These are phyloP conservation scores for Montipora efflorescens DNA, from an alignment of 64 coral and sea anemone genomes.

Conservation along the genomic window DNA sequence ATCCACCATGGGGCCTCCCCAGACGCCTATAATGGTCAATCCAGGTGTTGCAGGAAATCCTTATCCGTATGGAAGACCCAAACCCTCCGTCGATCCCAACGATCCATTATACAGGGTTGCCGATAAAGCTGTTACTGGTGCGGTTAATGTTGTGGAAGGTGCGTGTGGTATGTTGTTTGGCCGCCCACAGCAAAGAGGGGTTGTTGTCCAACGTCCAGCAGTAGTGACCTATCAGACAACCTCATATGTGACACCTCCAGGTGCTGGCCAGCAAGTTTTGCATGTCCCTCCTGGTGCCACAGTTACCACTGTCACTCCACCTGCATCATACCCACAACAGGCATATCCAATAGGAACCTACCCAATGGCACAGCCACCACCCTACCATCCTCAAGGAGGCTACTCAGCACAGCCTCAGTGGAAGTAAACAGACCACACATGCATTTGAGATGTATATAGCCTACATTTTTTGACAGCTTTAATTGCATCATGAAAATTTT, in stretches of 20 bases:
- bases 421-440: background rate
- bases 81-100: slow-evolving; percentile 61
- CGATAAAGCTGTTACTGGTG: slow-evolving; percentile 80
- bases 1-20: slow-evolving; percentile 58
- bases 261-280: slow-evolving; percentile 23
- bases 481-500: no score
- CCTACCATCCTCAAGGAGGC: slow-evolving; percentile 10
- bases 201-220: slow-evolving; percentile 54
- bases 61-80: slow-evolving; percentile 87
- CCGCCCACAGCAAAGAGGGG: slow-evolving; percentile 42
- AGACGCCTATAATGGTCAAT: slow-evolving; percentile 22
- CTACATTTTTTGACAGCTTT: no score
- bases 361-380: slow-evolving; percentile 27
- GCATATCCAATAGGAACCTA: slow-evolving; percentile 32
- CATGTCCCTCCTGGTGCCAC: slow-evolving; percentile 64
- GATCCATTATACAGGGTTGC: slow-evolving; percentile 65
- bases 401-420: slow-evolving; percentile 26
- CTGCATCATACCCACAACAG: slow-evolving; percentile 10
- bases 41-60: slow-evolving; percentile 66
- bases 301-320: slow-evolving; percentile 35
- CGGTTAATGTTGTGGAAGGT: slow-evolving; percentile 73
- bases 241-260: slow-evolving; percentile 37
- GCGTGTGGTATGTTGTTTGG: slow-evolving; percentile 69
- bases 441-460: background rate
- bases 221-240: slow-evolving; percentile 52